phyloP scores from a whole-genome alignment of 2,113 vertebrate species.

The Psilopogon haemacephalus region DNA sequence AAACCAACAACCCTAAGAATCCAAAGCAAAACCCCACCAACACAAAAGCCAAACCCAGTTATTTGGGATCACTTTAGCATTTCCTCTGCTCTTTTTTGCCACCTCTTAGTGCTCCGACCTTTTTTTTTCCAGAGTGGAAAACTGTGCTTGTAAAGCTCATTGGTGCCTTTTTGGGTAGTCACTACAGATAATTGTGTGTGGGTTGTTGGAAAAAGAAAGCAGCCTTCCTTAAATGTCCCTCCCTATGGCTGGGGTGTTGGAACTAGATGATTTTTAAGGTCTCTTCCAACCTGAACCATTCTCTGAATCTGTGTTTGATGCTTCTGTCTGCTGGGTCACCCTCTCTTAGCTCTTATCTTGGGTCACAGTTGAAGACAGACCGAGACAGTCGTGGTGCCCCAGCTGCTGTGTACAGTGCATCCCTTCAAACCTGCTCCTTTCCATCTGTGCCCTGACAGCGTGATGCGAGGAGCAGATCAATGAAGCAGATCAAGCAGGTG shows the following conservation, averaged over 20 bases:
- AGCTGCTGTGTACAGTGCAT: not conserved
- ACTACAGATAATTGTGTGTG: not conserved
- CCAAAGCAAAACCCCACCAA: too few relatives aligned
- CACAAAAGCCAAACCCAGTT: not conserved
- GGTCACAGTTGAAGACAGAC: too few relatives aligned
- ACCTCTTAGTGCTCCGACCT: not conserved
- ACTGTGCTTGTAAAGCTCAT: not conserved
- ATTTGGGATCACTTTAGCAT: not conserved
- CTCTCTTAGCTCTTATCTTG: not conserved
- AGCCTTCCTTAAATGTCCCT: too few relatives aligned
- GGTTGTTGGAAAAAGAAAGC: not conserved
- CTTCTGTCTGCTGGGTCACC: not conserved
- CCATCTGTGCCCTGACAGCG: not conserved
- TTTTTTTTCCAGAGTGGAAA: not conserved
- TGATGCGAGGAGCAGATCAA: not conserved
- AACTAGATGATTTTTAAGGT: too few relatives aligned
- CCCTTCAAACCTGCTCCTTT: not conserved
- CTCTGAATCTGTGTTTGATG: not conserved
- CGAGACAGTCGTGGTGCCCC: too few relatives aligned
- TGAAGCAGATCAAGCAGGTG: not conserved
- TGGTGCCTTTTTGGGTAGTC: not conserved
- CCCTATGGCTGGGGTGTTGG: too few relatives aligned
- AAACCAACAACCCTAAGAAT: too few relatives aligned
- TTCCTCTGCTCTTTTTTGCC: not conserved
- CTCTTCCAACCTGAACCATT: too few relatives aligned